These are phyloP conservation scores for Chinchilla lanigera DNA, from an alignment of 2,113 vertebrate genomes.

Conservation along the genomic window DNA sequence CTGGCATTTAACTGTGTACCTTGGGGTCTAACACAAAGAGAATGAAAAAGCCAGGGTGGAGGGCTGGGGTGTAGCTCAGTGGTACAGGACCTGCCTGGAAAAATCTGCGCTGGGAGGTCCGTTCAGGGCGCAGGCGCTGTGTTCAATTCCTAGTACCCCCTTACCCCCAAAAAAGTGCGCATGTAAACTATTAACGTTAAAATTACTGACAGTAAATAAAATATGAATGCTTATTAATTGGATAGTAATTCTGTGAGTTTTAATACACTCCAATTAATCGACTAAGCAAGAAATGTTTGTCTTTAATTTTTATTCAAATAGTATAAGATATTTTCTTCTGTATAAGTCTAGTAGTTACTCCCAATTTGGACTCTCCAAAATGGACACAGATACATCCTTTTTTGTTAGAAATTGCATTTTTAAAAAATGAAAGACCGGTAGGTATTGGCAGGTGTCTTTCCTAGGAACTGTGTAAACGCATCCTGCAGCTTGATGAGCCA, in stretches of 20 bases:
- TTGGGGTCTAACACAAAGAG: too few relatives aligned
- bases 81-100: too few relatives aligned
- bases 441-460: not conserved
- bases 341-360: slow-evolving; percentile 15
- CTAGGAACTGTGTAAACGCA: not conserved
- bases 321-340: slow-evolving; percentile 38
- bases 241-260: slow-evolving; percentile 1
- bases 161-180: not conserved
- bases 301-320: slow-evolving; percentile 53
- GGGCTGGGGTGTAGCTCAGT: too few relatives aligned
- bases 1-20: not conserved
- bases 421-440: not conserved
- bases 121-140: too few relatives aligned
- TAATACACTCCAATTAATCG: not conserved
- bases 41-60: too few relatives aligned
- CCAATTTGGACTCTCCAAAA: not conserved
- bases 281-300: not conserved
- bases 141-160: not conserved
- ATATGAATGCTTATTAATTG: not conserved
- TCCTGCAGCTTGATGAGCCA: not conserved
- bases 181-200: slow-evolving; percentile 9
- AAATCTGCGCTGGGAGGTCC: too few relatives aligned
- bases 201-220: slow-evolving; percentile 17
- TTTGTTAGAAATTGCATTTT: not conserved
- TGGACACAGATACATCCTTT: not conserved